Percentiles rank a stretch among this genome's conserved stretches.
These are phyloP conservation scores for Procambarus virginalis DNA, from an alignment of 1,140 invertebrate genomes.

Conservation along the genomic window DNA sequence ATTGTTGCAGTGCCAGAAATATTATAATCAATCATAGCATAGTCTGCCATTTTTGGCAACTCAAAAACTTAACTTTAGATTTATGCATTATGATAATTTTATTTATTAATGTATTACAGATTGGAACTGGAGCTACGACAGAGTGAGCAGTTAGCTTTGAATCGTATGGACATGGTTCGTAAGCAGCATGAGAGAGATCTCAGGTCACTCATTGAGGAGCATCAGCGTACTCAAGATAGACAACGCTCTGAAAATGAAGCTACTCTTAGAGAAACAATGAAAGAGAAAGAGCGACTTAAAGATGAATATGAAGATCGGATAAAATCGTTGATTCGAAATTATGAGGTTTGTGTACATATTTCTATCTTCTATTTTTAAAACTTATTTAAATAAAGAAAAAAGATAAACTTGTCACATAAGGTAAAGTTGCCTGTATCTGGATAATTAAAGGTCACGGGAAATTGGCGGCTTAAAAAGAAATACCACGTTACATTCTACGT, in stretches of 20 bases:
- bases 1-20: too few relatives aligned
- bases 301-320: conserved; percentile 30
- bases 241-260: conserved; percentile 26
- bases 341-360: conserved; percentile 31
- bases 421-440: too few relatives aligned
- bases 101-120: neutral
- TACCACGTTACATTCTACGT: too few relatives aligned
- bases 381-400: too few relatives aligned
- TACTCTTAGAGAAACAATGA: conserved; percentile 19
- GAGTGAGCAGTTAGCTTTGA: conserved; percentile 43
- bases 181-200: conserved; percentile 57
- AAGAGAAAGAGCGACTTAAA: conserved; percentile 31
- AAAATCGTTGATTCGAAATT: conserved; percentile 1
- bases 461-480: too few relatives aligned
- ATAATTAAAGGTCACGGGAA: too few relatives aligned
- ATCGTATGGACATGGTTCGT: conserved; percentile 29
- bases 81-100: too few relatives aligned
- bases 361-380: too few relatives aligned
- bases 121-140: conserved; percentile 60
- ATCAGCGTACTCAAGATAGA: conserved; percentile 31
- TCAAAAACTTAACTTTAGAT: too few relatives aligned
- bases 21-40: too few relatives aligned
- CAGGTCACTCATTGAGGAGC: conserved; percentile 43
- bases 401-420: too few relatives aligned
- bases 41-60: too few relatives aligned